A percentile compares a stretch with the other conserved stretches of the same genome.
Conservation (phyloP, 2,113 vertebrate species). For the Cavia aperea region DNA sequence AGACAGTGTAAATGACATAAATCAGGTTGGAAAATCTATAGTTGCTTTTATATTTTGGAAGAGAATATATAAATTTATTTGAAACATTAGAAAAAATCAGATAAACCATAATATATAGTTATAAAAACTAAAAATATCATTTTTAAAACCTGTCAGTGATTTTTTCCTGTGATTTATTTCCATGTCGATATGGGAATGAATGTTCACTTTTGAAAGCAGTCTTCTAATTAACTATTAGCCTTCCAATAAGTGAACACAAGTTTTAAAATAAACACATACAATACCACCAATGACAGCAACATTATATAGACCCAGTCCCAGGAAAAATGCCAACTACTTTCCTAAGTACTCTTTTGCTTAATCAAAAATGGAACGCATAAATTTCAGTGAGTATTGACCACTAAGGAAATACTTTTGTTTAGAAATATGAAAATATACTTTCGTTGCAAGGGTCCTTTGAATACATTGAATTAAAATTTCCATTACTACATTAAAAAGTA, state of each 20-base stretch:
- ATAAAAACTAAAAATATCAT: neutral
- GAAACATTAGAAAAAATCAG: neutral
- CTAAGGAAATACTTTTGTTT: neutral
- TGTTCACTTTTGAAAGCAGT: neutral
- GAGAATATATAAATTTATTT: neutral
- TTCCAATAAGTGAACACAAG: neutral
- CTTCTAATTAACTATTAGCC: constrained; percentile 1
- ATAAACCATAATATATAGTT: neutral
- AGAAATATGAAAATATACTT: neutral
- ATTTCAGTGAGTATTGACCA: neutral
- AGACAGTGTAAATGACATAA: neutral
- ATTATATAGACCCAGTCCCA: neutral
- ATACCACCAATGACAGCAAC: neutral
- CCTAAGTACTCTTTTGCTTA: neutral
- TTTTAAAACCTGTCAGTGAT: neutral
- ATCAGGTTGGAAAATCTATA: neutral
- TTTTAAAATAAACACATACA: neutral
- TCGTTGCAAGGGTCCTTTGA: neutral
- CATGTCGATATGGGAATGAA: neutral
- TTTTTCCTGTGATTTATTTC: constrained; percentile 2
- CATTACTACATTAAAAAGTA: neutral
- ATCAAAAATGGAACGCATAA: neutral
- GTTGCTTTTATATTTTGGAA: neutral
- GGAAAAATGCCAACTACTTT: neutral
- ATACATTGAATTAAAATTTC: neutral